Evolutionary conservation across 2,113 vertebrate genomes (phyloP).

Genomic region (Cathartes aura): DNA sequence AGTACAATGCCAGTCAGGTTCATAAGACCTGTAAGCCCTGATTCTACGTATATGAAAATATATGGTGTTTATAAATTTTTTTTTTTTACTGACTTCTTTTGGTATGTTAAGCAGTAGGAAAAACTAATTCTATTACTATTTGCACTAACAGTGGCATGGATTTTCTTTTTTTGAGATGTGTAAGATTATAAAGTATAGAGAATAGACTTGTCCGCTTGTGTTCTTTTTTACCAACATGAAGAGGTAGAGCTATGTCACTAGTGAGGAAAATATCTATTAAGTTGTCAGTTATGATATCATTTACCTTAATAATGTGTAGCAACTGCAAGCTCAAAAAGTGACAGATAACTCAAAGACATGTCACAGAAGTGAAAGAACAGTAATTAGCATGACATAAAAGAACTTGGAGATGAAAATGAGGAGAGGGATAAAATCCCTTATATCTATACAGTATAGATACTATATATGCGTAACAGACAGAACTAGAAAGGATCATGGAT

Average conservation of each 20-base stretch:
- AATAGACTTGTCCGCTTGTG: background rate
- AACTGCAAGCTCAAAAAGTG: conserved; percentile 12
- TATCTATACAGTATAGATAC: background rate
- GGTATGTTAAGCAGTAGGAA: background rate
- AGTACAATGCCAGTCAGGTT: background rate
- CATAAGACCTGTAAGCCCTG: background rate
- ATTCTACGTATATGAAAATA: background rate
- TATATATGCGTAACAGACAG: fast-evolving
- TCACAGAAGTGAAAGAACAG: conserved; percentile 4
- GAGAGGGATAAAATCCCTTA: background rate
- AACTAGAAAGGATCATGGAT: background rate
- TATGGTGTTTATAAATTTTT: background rate
- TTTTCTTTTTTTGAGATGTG: background rate
- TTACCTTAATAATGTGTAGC: conserved; percentile 24
- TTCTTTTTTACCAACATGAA: conserved; percentile 33
- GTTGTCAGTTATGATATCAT: conserved; percentile 51
- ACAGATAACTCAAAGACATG: conserved; percentile 11
- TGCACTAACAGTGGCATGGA: background rate
- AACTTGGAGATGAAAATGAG: background rate
- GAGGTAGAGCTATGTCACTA: background rate
- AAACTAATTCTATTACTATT: background rate
- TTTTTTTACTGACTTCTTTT: background rate
- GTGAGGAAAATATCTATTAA: conserved; percentile 55
- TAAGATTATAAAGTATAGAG: background rate
- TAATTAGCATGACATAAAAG: conserved; percentile 22